Evolutionary conservation across 1,140 invertebrate genomes (phyloP).

Genomic region (Ladona fulva): DNA sequence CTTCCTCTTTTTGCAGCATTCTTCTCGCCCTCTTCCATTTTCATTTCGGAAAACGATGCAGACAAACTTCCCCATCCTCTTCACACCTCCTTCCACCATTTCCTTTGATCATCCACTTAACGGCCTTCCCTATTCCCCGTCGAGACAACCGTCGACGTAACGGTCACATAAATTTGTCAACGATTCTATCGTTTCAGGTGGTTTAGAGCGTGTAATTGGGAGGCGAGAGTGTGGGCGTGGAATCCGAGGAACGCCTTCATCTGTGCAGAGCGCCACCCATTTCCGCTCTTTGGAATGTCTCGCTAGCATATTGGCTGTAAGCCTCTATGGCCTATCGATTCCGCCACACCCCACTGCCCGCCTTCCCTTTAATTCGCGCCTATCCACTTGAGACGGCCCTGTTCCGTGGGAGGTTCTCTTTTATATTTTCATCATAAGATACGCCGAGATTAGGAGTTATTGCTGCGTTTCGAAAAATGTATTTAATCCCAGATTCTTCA

Average conservation of each 20-base stretch:
- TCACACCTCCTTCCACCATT: background rate
- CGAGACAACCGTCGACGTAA: background rate
- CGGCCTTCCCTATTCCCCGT: background rate
- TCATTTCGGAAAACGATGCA: background rate
- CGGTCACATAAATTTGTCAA: constrained; percentile 15
- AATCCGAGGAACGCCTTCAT: background rate
- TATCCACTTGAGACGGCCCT: no score
- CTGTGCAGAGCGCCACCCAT: background rate
- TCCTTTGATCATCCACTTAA: constrained; percentile 5
- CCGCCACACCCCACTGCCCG: background rate
- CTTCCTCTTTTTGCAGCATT: no score
- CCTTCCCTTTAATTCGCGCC: background rate
- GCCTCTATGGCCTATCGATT: background rate
- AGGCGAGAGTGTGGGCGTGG: background rate
- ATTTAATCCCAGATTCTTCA: no score
- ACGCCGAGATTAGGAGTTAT: no score
- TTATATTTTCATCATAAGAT: no score
- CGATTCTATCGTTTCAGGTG: constrained; percentile 14
- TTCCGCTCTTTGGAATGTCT: background rate
- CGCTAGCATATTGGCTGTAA: background rate
- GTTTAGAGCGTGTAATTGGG: constrained; percentile 12
- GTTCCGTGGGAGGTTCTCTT: no score
- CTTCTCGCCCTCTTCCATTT: background rate
- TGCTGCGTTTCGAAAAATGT: no score
- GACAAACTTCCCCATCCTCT: background rate